These are phyloP conservation scores for Emydocephalus ijimae DNA, from an alignment of 2,113 vertebrate genomes.

Conservation along the genomic window DNA sequence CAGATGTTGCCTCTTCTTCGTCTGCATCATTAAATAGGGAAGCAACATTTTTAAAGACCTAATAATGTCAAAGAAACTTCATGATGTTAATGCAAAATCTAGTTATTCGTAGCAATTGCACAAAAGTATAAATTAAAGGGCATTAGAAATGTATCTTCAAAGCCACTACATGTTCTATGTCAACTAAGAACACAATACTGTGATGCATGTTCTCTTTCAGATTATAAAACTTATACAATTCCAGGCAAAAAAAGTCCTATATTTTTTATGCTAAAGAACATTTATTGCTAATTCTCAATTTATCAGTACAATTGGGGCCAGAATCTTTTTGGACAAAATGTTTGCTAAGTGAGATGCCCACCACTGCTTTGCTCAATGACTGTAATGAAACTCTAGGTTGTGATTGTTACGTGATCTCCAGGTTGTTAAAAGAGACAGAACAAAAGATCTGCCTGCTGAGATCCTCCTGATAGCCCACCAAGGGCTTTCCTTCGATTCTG, in stretches of 20 bases:
- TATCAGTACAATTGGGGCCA: background rate
- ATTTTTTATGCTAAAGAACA: background rate
- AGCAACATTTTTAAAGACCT: background rate
- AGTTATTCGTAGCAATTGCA: background rate
- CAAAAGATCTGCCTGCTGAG: background rate
- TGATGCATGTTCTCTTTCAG: background rate
- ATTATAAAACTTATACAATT: background rate
- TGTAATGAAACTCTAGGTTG: background rate
- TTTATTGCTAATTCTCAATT: background rate
- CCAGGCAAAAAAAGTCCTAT: background rate
- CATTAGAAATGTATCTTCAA: background rate
- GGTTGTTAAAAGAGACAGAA: background rate
- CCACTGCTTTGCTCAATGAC: background rate
- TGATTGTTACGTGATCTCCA: background rate
- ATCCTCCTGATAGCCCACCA: background rate
- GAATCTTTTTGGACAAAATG: background rate
- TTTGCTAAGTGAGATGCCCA: background rate
- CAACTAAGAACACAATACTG: background rate
- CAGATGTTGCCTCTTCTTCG: constrained; percentile 77
- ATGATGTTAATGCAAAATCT: background rate
- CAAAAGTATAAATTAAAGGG: background rate
- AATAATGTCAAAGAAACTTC: background rate
- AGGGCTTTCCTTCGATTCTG: background rate
- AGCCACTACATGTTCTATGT: no score
- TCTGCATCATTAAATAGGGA: constrained; percentile 62